Conservation (phyloP, 1,140 invertebrate species). For the Pararge aegeria region DNA sequence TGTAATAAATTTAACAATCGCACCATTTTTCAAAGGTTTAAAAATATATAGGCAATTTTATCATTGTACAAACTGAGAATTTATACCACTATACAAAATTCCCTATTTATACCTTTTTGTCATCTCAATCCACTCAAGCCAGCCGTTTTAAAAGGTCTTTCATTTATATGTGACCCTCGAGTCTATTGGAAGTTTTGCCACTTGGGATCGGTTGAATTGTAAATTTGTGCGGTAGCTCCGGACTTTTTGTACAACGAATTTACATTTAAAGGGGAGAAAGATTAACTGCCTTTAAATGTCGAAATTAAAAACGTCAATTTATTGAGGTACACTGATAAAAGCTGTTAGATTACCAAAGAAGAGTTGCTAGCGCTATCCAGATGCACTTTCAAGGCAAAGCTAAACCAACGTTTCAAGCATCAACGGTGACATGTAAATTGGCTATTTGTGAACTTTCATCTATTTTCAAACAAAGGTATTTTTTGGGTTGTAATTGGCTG, state of each 20-base stretch:
- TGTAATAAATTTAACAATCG: no score
- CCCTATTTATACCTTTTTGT: slow-evolving; percentile 2
- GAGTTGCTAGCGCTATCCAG: no score
- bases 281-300: not conserved
- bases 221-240: slow-evolving; percentile 4
- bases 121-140: slow-evolving; percentile 11
- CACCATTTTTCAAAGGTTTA: no score
- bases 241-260: slow-evolving; percentile 11
- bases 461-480: no score
- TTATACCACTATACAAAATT: not conserved
- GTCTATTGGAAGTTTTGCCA: slow-evolving; percentile 18
- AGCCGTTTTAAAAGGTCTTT: slow-evolving; percentile 17
- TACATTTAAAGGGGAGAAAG: slow-evolving; percentile 4
- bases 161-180: slow-evolving; percentile 17
- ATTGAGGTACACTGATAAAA: not conserved
- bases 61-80: not conserved
- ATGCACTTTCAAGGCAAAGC: no score
- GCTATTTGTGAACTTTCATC: no score
- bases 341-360: no score
- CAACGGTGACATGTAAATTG: no score
- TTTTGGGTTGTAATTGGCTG: no score
- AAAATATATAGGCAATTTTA: not conserved
- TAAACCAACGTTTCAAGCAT: no score
- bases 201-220: slow-evolving; percentile 23
- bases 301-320: slow-evolving; percentile 6